Evolutionary conservation across 2,888 invertebrate genomes (phyloP).

Genomic region (Spatulosminthurus flaviceps): DNA sequence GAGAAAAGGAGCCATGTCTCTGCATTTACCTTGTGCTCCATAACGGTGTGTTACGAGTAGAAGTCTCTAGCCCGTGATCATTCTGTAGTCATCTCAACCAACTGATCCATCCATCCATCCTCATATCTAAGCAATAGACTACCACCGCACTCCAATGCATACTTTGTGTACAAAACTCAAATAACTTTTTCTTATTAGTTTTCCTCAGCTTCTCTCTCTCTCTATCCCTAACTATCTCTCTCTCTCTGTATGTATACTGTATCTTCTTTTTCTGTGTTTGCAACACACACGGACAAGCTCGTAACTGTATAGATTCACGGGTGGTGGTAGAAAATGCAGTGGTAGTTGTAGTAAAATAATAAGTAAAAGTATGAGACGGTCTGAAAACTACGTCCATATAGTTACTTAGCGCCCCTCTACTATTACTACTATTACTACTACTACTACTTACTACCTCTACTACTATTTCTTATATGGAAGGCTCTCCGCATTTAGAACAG

Average conservation of each 20-base stretch:
- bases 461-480: background rate
- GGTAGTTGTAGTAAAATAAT: background rate
- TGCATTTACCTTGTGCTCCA: constrained; percentile 36
- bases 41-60: constrained; percentile 30
- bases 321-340: background rate
- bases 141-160: constrained; percentile 18
- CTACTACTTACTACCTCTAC: background rate
- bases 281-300: constrained; percentile 4
- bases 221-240: constrained; percentile 11
- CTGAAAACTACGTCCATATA: background rate
- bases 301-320: background rate
- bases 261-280: constrained; percentile 33
- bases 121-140: constrained; percentile 28
- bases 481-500: constrained; percentile 53
- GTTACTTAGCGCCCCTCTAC: background rate
- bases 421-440: no score
- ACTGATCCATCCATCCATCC: constrained; percentile 36
- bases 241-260: background rate
- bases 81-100: constrained; percentile 40
- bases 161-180: constrained; percentile 13
- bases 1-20: constrained; percentile 35
- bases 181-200: constrained; percentile 15
- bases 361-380: constrained; percentile 2
- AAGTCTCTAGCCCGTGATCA: constrained; percentile 26
- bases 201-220: constrained; percentile 19